Evolutionary conservation across 2,888 invertebrate genomes (phyloP).

Genomic region (Diogma glabrata): DNA sequence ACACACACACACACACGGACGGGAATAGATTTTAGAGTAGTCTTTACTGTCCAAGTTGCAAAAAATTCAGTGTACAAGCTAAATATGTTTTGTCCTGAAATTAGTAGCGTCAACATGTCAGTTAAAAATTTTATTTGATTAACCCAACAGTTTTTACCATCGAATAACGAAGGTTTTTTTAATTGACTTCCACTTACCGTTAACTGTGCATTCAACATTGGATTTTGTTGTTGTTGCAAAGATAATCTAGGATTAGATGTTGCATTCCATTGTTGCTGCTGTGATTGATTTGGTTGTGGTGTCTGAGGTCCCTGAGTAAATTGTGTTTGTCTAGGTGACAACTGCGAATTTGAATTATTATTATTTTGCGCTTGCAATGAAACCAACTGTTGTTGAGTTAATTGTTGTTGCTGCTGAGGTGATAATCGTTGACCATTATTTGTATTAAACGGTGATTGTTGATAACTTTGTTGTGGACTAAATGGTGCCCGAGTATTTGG

Average conservation of each 20-base stretch:
- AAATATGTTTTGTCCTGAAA: too few relatives aligned
- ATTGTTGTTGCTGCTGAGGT: conserved; percentile 26
- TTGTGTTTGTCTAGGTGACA: conserved; percentile 33
- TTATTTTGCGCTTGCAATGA: conserved; percentile 17
- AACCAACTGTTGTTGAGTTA: background rate
- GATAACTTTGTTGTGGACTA: conserved; percentile 32
- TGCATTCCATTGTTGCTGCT: conserved; percentile 18
- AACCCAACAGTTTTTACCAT: too few relatives aligned
- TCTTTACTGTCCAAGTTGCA: too few relatives aligned
- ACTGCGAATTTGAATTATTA: conserved; percentile 28
- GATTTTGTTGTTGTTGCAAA: conserved; percentile 68
- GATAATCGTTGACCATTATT: conserved; percentile 33
- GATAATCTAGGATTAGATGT: conserved; percentile 35
- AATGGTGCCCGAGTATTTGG: conserved; percentile 36
- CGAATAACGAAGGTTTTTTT: too few relatives aligned
- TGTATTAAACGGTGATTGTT: conserved; percentile 25
- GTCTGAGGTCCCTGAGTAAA: conserved; percentile 25
- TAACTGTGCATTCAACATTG: conserved; percentile 78
- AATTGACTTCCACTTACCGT: conserved; percentile 49
- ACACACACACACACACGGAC: too few relatives aligned
- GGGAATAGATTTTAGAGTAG: too few relatives aligned
- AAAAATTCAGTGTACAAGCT: too few relatives aligned
- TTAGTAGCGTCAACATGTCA: too few relatives aligned
- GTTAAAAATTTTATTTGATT: too few relatives aligned
- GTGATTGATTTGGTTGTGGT: conserved; percentile 23